phyloP scores from a whole-genome alignment of 2,888 invertebrate species.

The Noctua janthe region DNA sequence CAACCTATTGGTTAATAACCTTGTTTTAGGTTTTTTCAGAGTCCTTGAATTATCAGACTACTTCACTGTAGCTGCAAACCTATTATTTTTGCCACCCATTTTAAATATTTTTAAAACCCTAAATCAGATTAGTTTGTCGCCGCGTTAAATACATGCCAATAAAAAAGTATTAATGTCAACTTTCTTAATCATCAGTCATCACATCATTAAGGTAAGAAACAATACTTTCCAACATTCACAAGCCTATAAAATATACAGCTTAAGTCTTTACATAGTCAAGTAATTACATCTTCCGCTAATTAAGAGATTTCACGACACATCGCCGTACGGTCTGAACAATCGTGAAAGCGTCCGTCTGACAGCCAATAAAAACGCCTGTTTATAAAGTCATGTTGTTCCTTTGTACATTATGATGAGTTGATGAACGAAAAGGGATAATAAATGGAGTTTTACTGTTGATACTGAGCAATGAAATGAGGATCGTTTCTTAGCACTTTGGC shows the following conservation, averaged over 20 bases:
- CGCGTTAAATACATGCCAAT: no score
- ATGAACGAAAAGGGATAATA: slow-evolving; percentile 6
- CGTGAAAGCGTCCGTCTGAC: slow-evolving; percentile 50
- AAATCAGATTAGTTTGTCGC: no score
- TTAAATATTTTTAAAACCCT: no score
- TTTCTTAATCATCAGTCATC: slow-evolving; percentile 6
- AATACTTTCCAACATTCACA: slow-evolving; percentile 14
- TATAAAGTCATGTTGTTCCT: slow-evolving; percentile 32
- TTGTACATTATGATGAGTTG: slow-evolving; percentile 22
- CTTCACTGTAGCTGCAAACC: no score
- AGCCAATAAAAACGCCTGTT: slow-evolving; percentile 54
- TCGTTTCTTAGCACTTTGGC: not conserved
- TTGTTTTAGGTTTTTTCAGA: no score
- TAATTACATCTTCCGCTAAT: slow-evolving; percentile 78
- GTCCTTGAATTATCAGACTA: no score
- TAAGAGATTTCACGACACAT: slow-evolving; percentile 73
- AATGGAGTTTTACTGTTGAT: slow-evolving; percentile 1
- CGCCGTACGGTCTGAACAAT: slow-evolving; percentile 46
- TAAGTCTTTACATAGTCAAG: slow-evolving; percentile 54
- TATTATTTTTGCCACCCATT: no score
- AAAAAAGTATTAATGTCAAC: not conserved
- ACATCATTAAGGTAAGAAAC: not conserved
- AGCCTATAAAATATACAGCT: slow-evolving; percentile 21
- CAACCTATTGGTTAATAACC: no score
- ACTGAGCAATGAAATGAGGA: not conserved